These are phyloP conservation scores for Holacanthus passer DNA, from an alignment of 2,113 vertebrate genomes.

Conservation along the genomic window DNA sequence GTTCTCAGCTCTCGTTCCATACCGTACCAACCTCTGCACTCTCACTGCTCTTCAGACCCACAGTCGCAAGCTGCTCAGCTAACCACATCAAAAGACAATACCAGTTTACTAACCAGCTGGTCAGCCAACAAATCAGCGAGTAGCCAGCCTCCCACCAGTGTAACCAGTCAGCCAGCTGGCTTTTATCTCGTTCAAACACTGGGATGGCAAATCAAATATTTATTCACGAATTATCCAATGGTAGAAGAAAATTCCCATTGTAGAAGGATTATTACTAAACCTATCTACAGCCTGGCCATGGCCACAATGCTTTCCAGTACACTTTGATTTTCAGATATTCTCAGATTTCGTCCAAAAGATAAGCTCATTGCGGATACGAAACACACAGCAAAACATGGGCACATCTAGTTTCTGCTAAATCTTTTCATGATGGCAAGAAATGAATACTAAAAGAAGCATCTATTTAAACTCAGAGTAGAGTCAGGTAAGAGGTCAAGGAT, in stretches of 20 bases:
- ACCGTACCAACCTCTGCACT: slow-evolving; percentile 2
- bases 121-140: not conserved
- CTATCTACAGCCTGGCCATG: not conserved
- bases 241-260: not conserved
- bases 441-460: not conserved
- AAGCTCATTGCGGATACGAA: not conserved
- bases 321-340: not conserved
- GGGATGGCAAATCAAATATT: slow-evolving; percentile 18
- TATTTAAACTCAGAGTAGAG: not conserved
- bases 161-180: slow-evolving; percentile 30
- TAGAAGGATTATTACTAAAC: slow-evolving; percentile 6
- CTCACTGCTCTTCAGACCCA: not conserved
- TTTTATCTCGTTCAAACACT: not conserved
- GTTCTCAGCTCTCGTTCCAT: slow-evolving; percentile 15
- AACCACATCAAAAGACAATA: slow-evolving; percentile 10
- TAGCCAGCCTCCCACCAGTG: slow-evolving; percentile 4
- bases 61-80: not conserved
- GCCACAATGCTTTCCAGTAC: not conserved
- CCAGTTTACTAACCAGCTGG: slow-evolving; percentile 14
- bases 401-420: not conserved
- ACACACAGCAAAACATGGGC: not conserved
- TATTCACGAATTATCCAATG: slow-evolving; percentile 8
- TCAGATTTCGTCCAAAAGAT: not conserved
- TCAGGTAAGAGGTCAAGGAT: slow-evolving; percentile 21
- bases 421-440: not conserved